These are phyloP conservation scores for Apamea crenata DNA, from an alignment of 2,888 invertebrate genomes.

Conservation along the genomic window DNA sequence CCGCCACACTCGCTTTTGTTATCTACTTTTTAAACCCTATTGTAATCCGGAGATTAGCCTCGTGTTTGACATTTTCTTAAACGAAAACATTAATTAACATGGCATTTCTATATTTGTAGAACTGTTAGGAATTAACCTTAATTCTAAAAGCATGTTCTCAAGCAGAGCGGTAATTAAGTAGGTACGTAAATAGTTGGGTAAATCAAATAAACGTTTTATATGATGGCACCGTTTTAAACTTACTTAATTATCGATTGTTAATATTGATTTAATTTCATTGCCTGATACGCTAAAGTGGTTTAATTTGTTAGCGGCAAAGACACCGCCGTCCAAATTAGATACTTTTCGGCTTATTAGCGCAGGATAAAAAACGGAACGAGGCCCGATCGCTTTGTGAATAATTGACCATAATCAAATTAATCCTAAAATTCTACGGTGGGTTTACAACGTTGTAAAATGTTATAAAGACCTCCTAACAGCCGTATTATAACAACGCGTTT, in stretches of 20 bases:
- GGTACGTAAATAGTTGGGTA: conserved; percentile 71
- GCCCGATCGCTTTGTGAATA: conserved; percentile 88
- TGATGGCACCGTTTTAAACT: conserved; percentile 83
- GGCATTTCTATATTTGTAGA: conserved; percentile 63
- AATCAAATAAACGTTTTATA: conserved; percentile 80
- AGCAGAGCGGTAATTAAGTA: conserved; percentile 65
- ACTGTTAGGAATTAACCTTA: conserved; percentile 62
- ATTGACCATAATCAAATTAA: conserved; percentile 91
- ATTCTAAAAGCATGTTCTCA: conserved; percentile 64
- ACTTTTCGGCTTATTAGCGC: conserved; percentile 89
- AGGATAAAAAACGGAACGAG: conserved; percentile 86
- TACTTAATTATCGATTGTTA: conserved; percentile 90
- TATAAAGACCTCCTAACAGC: conserved; percentile 88
- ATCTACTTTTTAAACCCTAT: conserved; percentile 80
- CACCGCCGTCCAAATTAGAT: conserved; percentile 89
- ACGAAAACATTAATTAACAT: conserved; percentile 69
- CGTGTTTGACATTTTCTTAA: conserved; percentile 72
- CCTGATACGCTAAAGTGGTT: conserved; percentile 90
- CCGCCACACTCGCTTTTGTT: conserved; percentile 79
- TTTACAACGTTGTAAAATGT: conserved; percentile 89
- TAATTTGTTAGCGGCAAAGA: conserved; percentile 89
- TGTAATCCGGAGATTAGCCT: conserved; percentile 79
- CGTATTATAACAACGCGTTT: conserved; percentile 83
- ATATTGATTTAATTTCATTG: conserved; percentile 87
- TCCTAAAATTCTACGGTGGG: conserved; percentile 90